Conservation (phyloP, 2,797 vertebrate species). For the Diceros bicornis region DNA sequence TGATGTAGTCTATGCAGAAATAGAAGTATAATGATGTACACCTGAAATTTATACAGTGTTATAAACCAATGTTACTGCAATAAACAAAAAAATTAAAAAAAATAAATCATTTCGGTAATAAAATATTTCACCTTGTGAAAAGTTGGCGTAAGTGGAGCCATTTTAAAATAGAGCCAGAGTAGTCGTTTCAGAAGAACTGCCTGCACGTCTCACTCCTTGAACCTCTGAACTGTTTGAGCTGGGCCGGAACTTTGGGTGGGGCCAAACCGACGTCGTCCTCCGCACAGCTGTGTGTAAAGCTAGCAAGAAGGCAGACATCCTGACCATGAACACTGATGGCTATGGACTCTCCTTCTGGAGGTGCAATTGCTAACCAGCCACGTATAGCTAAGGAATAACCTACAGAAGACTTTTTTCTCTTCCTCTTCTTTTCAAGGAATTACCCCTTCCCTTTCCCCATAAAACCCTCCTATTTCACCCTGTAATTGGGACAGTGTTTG, state of each 20-base stretch:
- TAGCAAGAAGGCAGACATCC: not conserved
- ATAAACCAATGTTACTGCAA: no score
- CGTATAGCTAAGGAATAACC: not conserved
- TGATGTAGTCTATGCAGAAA: no score
- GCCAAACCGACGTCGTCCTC: not conserved
- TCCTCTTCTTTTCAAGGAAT: not conserved
- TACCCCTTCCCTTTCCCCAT: not conserved
- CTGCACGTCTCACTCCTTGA: not conserved
- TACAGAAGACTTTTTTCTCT: not conserved
- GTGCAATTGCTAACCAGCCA: no score
- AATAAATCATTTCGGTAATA: not conserved
- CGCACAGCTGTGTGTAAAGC: not conserved
- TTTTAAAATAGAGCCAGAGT: not conserved
- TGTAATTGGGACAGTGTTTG: not conserved
- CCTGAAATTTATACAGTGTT: no score
- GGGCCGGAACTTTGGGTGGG: not conserved
- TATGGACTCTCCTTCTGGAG: no score
- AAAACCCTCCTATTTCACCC: not conserved
- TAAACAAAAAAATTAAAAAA: no score
- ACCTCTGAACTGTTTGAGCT: no score
- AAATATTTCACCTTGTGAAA: not conserved
- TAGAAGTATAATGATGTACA: no score
- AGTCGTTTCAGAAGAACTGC: not conserved
- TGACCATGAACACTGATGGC: not conserved
- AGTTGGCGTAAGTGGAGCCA: no score